Base-by-base conservation (phyloP, 2,797 vertebrate genomes). In the Hypotaenidia okinawae region DNA sequence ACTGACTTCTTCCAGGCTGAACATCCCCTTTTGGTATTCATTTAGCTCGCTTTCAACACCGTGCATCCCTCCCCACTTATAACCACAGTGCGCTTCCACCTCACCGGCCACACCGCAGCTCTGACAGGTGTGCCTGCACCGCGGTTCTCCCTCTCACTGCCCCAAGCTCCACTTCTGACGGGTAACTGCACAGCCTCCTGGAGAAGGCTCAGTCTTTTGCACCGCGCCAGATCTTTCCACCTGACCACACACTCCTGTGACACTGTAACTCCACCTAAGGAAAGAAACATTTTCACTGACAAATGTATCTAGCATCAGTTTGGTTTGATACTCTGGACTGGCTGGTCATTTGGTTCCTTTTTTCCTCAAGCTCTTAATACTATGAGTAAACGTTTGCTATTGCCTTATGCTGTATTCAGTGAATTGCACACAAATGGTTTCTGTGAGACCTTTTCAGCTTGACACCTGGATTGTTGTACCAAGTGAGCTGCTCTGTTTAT, bases 401-500 rank as follows among this genome's bases (percentile, higher is more conserved):
- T 87, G 63, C 49, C 32, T 95, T 68, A 59, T 57, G 58, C 41
- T 72, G 28, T 95, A 69, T 72, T 88, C 61, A 68, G 52, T 89
- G 82, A 93, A 93, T 84, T 96, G 81, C 70, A 94, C 89, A 92
- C 21, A 82, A 91, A 77, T 90, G 80, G 89, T 93, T 96, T 96
- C 94, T 82, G 72, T 94, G 94, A 95, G 91, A 94, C 93, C 79
- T 96, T 92, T 70, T 85, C 79, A 83, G 94, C 88, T 91, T 94
- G n/a, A 1, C 39, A 52, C 18, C 74, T 84, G 47, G 84, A 77
- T 58, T 81, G 32, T 58, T 52, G 75, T 88, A 89, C 91, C 84
- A 94, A 83, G 57, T 86, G 49, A 95, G 47, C 59, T 90, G 69
- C 76, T 96, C 74, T 90, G 79, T 95, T 82, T 94, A 88, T 32